phyloP scores from a whole-genome alignment of 1,140 invertebrate genomes.

The Bombus difficillimus region DNA sequence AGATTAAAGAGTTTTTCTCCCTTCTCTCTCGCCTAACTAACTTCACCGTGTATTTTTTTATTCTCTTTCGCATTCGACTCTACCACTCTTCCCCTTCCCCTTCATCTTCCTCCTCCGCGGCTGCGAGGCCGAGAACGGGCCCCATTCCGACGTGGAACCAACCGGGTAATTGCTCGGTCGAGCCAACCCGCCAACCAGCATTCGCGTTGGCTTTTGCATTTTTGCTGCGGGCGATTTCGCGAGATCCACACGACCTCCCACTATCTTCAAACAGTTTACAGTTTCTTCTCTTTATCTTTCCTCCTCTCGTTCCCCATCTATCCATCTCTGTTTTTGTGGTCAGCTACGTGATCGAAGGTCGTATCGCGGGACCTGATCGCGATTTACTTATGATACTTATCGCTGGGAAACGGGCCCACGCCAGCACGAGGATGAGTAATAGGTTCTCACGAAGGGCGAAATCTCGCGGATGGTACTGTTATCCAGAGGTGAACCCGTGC shows the following conservation, averaged over 20 bases:
- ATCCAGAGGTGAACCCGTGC: background rate
- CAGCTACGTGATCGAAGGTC: constrained; percentile 54
- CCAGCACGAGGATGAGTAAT: constrained; percentile 53
- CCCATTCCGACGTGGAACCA: constrained; percentile 56
- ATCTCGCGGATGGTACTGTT: background rate
- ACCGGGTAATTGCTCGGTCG: constrained; percentile 68
- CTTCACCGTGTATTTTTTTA: background rate
- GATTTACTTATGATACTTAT: constrained; percentile 73
- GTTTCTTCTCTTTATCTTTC: background rate
- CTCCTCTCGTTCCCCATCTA: background rate
- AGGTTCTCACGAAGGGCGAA: constrained; percentile 34
- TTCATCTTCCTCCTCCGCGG: background rate
- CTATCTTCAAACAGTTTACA: background rate
- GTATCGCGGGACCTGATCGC: constrained; percentile 61
- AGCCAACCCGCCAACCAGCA: constrained; percentile 49
- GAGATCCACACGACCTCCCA: constrained; percentile 52
- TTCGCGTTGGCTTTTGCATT: constrained; percentile 63
- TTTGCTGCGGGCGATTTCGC: constrained; percentile 64
- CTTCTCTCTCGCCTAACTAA: background rate
- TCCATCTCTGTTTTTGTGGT: background rate
- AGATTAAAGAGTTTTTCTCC: constrained; percentile 62
- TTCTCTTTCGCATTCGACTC: background rate
- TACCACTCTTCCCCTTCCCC: background rate
- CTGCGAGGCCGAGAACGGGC: constrained; percentile 21
- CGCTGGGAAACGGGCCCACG: constrained; percentile 5